These are phyloP conservation scores for Caenorhabditis uteleia DNA, from an alignment of 2,888 invertebrate species.

Conservation along the genomic window DNA sequence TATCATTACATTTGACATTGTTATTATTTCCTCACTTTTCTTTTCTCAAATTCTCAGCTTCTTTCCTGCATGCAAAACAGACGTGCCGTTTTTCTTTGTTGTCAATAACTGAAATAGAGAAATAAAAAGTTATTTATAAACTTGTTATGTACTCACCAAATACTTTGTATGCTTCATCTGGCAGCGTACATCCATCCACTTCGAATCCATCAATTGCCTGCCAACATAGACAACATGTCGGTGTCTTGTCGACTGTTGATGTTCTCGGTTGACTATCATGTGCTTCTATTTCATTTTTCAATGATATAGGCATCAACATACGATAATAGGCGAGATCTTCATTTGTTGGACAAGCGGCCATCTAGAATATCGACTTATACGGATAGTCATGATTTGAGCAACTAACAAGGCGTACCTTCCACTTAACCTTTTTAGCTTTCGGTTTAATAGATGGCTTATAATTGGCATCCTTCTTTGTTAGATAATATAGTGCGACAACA, in stretches of 20 bases:
- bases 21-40: constrained; percentile 13
- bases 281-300: not conserved
- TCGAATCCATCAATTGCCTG: constrained; percentile 19
- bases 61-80: constrained; percentile 24
- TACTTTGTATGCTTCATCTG: constrained; percentile 25
- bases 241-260: too few species aligned
- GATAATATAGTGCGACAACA: constrained; percentile 28
- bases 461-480: constrained; percentile 21
- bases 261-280: constrained; percentile 4
- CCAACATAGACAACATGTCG: constrained; percentile 29
- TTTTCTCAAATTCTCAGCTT: constrained; percentile 20
- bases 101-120: constrained; percentile 9
- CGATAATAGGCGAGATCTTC: constrained; percentile 28
- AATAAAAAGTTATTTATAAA: not conserved
- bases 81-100: too few species aligned
- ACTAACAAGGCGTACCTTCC: not conserved
- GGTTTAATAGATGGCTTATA: too few species aligned
- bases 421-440: too few species aligned
- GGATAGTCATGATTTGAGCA: too few species aligned
- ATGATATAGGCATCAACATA: constrained; percentile 17
- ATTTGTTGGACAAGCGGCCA: constrained; percentile 10
- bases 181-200: constrained; percentile 12
- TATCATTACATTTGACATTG: not conserved
- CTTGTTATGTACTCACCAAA: constrained; percentile 14
- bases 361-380: too few species aligned